phyloP scores from a whole-genome alignment of 2,888 invertebrate species.

The Agrotis segetum region DNA sequence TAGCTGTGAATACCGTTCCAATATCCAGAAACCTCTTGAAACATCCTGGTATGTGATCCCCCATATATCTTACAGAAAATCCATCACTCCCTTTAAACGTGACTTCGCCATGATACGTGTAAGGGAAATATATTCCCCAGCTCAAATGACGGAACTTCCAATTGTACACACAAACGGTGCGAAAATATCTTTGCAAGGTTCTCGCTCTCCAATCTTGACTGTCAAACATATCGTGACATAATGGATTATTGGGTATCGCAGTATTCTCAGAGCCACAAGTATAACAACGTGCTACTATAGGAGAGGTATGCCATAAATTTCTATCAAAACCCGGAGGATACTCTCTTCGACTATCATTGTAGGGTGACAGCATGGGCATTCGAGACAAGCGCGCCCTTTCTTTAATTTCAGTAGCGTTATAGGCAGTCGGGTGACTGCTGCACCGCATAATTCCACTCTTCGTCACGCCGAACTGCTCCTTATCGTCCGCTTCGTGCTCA shows the following conservation, averaged over 20 bases:
- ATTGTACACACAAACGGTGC: not conserved
- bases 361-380: not conserved
- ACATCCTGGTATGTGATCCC: constrained; percentile 5
- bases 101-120: no score
- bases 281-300: constrained; percentile 10
- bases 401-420: not conserved
- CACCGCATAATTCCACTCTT: not conserved
- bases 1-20: constrained; percentile 23
- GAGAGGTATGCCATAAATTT: not conserved
- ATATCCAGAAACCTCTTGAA: constrained; percentile 34
- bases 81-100: fast-evolving
- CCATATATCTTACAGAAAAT: not conserved
- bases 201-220: constrained; percentile 21
- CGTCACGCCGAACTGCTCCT: not conserved
- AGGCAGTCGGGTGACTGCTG: not conserved
- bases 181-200: constrained; percentile 19
- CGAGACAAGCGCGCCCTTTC: not conserved
- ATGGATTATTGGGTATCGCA: not conserved
- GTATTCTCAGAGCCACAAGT: not conserved
- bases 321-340: no score
- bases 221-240: constrained; percentile 28
- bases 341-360: constrained; percentile 5
- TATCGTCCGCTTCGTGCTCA: not conserved
- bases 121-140: no score
- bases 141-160: not conserved